Percentiles rank a stretch among this genome's conserved stretches.
Evolutionary conservation across 2,113 vertebrate species (phyloP).

Genomic region (Orthonyx spaldingii): DNA sequence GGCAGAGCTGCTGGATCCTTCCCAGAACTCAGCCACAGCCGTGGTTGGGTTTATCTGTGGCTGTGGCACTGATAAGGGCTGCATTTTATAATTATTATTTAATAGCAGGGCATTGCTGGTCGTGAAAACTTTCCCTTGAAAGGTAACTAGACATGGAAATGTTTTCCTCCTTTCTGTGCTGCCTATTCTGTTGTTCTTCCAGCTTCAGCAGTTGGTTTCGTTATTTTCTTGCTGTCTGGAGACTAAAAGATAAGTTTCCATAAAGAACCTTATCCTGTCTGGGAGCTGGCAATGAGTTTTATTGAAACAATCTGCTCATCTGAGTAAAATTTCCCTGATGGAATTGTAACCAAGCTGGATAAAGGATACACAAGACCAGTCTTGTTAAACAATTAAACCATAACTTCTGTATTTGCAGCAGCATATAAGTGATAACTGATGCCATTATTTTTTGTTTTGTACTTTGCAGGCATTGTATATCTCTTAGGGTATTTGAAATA

Average conservation of each 20-base stretch:
- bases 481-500: neutral
- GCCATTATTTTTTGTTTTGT: neutral
- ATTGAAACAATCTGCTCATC: slow-evolving; percentile 22
- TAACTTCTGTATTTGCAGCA: neutral
- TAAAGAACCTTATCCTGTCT: neutral
- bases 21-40: neutral
- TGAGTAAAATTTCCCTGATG: neutral
- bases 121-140: neutral
- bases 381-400: neutral
- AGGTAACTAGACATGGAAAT: neutral
- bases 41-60: neutral
- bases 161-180: neutral
- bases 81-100: neutral
- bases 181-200: neutral
- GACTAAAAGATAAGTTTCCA: neutral
- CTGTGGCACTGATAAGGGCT: neutral
- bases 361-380: neutral
- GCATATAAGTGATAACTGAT: neutral
- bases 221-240: slow-evolving; percentile 17
- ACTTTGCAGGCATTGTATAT: neutral
- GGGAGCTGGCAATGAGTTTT: neutral
- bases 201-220: neutral
- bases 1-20: neutral
- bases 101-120: neutral
- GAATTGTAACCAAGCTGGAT: neutral